phyloP scores from a whole-genome alignment of 2,113 vertebrate species.

The Okapia johnstoni region DNA sequence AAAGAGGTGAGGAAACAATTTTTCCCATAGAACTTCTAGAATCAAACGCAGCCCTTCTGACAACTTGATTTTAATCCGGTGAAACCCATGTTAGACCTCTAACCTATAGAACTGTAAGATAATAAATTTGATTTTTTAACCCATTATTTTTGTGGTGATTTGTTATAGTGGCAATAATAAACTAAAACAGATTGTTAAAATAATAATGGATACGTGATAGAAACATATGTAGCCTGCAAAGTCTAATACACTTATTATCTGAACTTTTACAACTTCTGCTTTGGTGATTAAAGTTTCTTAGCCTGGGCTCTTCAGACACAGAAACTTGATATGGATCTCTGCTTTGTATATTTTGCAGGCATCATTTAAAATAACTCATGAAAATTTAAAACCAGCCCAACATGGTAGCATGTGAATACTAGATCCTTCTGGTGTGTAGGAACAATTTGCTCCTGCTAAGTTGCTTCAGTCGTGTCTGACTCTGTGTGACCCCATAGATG shows the following conservation, averaged over 20 bases:
- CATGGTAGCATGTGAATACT: not conserved
- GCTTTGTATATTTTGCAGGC: not conserved
- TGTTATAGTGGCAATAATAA: not conserved
- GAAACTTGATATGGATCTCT: not conserved
- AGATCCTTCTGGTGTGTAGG: not conserved
- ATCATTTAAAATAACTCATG: not conserved
- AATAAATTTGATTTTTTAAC: not conserved
- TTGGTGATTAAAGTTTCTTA: not conserved
- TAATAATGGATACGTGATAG: not conserved
- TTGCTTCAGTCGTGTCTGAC: too few relatives aligned
- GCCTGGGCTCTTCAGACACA: not conserved
- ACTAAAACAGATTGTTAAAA: not conserved
- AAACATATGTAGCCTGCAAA: not conserved
- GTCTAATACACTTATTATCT: not conserved
- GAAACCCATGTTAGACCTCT: not conserved
- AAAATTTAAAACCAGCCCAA: not conserved
- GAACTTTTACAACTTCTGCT: not conserved
- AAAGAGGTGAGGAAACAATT: not conserved
- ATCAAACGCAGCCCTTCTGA: not conserved
- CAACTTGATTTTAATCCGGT: not conserved
- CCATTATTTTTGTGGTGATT: not conserved
- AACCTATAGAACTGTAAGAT: not conserved
- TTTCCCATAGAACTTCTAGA: not conserved
- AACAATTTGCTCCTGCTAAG: not conserved
- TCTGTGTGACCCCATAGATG: too few relatives aligned